phyloP scores from a whole-genome alignment of 2,888 invertebrate species.

The Drosophila neoperkinsi region DNA sequence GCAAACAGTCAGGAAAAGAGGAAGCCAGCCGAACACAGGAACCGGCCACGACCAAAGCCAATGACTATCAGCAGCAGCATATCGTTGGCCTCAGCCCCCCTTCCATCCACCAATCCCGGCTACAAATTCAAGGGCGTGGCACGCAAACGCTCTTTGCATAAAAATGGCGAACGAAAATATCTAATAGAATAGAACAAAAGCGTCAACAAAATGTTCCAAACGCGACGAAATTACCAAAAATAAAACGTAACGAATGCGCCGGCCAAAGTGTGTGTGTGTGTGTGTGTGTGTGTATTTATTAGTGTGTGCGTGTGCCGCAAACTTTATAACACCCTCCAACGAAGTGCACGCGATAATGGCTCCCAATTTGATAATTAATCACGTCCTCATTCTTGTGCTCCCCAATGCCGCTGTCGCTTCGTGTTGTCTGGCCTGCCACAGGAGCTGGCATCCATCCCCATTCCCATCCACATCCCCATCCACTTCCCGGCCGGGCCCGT shows the following conservation, averaged over 20 bases:
- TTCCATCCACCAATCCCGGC: neutral
- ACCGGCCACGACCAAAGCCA: neutral
- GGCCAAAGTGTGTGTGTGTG: slow-evolving; percentile 3
- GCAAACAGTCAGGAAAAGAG: slow-evolving; percentile 17
- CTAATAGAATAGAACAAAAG: slow-evolving; percentile 71
- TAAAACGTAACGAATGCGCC: slow-evolving; percentile 17
- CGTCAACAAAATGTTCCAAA: slow-evolving; percentile 65
- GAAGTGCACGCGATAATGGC: slow-evolving; percentile 71
- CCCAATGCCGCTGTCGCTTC: slow-evolving; percentile 15
- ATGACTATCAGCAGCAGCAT: slow-evolving; percentile 15
- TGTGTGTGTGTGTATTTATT: slow-evolving; percentile 11
- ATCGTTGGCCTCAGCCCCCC: neutral
- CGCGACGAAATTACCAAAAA: slow-evolving; percentile 57
- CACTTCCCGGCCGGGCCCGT: neutral
- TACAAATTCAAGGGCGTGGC: slow-evolving; percentile 34
- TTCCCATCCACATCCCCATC: too few species aligned
- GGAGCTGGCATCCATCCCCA: slow-evolving; percentile 25
- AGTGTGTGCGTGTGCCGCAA: slow-evolving; percentile 58
- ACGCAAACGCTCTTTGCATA: slow-evolving; percentile 65
- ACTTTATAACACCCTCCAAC: slow-evolving; percentile 67
- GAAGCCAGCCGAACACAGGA: slow-evolving; percentile 13
- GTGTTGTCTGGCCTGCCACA: slow-evolving; percentile 36
- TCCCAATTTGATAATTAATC: slow-evolving; percentile 81
- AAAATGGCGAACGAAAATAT: slow-evolving; percentile 53
- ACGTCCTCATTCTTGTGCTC: slow-evolving; percentile 67